Conservation (phyloP, 2,797 vertebrate species). For the Echeneis naucrates region DNA sequence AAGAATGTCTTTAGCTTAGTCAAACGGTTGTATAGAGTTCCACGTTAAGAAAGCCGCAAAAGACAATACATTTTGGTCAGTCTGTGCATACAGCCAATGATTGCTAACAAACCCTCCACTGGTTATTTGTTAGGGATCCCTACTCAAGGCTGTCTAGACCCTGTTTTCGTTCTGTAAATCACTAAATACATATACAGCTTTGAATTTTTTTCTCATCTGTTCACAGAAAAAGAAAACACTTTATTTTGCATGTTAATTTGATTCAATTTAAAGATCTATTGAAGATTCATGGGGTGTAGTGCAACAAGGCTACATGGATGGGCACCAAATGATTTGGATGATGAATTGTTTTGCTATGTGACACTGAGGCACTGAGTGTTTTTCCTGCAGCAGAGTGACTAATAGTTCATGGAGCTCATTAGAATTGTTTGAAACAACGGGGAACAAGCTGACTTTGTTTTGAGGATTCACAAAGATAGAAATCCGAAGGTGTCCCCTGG, state of each 20-base stretch:
- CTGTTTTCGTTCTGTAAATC: too few relatives aligned
- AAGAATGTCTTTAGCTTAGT: too few relatives aligned
- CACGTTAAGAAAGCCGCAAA: too few relatives aligned
- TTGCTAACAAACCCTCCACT: too few relatives aligned
- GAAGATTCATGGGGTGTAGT: conserved; percentile 12
- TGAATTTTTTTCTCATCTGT: background rate
- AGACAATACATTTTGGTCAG: too few relatives aligned
- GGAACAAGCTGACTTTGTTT: conserved; percentile 6
- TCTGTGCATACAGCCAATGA: too few relatives aligned
- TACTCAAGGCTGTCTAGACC: too few relatives aligned
- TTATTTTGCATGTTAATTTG: background rate
- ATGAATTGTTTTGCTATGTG: background rate
- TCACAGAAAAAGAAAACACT: background rate
- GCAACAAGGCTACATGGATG: conserved; percentile 20
- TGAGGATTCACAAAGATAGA: conserved; percentile 7
- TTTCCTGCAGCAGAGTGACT: conserved; percentile 24
- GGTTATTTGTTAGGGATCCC: too few relatives aligned
- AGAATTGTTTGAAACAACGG: conserved; percentile 20
- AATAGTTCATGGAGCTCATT: conserved; percentile 7
- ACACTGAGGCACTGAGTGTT: background rate
- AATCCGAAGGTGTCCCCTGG: conserved; percentile 7
- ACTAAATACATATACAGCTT: too few relatives aligned
- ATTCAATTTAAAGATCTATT: background rate
- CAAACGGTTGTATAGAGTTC: too few relatives aligned
- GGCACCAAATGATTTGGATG: background rate